Evolutionary conservation across 2,888 invertebrate species (phyloP), one percentile per base, ranked within the genome.

Genomic region (Acrobasis suavella): DNA sequence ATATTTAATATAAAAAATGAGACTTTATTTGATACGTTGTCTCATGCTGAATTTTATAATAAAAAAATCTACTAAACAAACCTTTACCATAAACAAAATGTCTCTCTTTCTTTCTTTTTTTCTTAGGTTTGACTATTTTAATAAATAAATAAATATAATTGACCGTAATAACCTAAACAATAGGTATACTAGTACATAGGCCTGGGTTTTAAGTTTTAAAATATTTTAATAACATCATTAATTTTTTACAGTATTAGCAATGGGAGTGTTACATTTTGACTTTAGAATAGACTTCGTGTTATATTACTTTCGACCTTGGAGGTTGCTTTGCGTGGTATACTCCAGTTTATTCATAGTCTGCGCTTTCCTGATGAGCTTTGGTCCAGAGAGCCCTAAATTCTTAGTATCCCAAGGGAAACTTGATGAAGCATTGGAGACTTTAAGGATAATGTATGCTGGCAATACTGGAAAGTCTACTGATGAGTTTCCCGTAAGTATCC

Each of bases 381-480:
- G 89, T 2, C 97, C 97, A 0, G 97, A 97, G 80, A 97, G 96
- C 72, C 97, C 97, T 0, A 96, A 96, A 77, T 97, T 94, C 79
- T 88, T 95, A 38, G 85, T 96, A 14, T 93, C 95, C 0, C 94
- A 95, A 71, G 95, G 95, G 0, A 91, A 90, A 69, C 81, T 91
- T 2, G 93, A 94, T 0, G 93, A 94, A 69, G 95, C 96, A 0
- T 75, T 96, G 15, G 68, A 84, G 50, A 92, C 95, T 39, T 78
- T 97, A 42, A 89, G 91, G 62, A 77, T 76, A 3, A 95, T 96
- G 65, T 96, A 94, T 72, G 86, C 92, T 2, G 77, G 73, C 10
- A 92, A 92, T 69, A 88, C 83, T 62, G 69, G 78, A 14, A 89
- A 85, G 69, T 72, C 82, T 10, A 76, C 80, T 0, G 78, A 86